Base-by-base conservation (phyloP, 1,140 invertebrate species). In the Apis florea region DNA sequence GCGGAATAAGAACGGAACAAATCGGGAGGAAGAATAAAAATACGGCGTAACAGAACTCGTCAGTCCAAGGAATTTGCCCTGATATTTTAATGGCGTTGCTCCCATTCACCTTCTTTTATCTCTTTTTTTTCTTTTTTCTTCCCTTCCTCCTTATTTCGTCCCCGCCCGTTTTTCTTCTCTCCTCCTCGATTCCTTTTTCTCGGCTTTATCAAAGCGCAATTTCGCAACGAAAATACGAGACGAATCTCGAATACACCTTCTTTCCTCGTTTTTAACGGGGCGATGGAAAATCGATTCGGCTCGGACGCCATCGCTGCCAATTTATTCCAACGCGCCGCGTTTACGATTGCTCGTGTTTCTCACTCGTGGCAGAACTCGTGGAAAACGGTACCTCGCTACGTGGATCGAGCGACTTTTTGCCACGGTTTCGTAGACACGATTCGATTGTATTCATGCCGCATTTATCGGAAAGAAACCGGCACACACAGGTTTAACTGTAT, bases 11-110 rank as follows among this genome's bases (percentile, higher is more conserved):
- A 69, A 77, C 54, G 64, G 31, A 56, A 68, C 75, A 31, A 67
- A 9, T 51, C 12, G 84, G 72, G 83, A 78, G 63, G 66, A 69
- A 77, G 70, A 59, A 53, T 75, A 85, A 85, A 85, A 88, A 87
- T 88, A 56, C 64, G 49, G 13, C 59, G 24, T 64, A 53, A 75
- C 26, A 51, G 24, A 61, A 58, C 26, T 26, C 61, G 31, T 19
- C 53, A 56, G 51, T 13, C 51, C 51, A 19, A 40, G 64, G 54
- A 70, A 63, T 63, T 70, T 47, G 58, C n/a, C 53, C 31, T 31
- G 68, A 69, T 76, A 78, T 73, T 69, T 54, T 70, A 68, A 69
- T 58, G 49, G 21, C 49, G 47, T 24, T n/a, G 51, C 53, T 63
- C 24, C 66, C 31, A 40, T 17, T n/a, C 26, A 40, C 51, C 17